Evolutionary conservation across 2,888 invertebrate species (phyloP), one percentile per base, ranked within the genome.

Genomic region (Oscheius sp.): DNA sequence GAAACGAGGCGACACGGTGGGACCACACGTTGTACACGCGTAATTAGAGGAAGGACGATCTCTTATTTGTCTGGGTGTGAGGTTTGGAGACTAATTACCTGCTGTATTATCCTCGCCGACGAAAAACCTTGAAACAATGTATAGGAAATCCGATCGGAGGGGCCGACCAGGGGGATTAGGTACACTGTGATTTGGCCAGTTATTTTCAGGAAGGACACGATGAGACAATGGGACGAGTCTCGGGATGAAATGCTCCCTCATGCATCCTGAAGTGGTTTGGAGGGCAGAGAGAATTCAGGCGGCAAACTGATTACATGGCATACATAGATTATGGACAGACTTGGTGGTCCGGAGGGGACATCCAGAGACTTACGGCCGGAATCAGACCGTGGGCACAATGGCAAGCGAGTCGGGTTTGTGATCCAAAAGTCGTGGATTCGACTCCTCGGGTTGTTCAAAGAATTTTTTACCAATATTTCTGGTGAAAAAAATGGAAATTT

Each of bases 61-160:
- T 35, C 9, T 3, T 35, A 6, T 35, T 3, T 35, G 35, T 53
- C n/a, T 53, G 53, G 25, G 25, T 21, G 53, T 53, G 53, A 53
- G 53, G 53, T 21, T 53, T 12, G 13, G 53, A 25, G 53, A 25
- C 53, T 53, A 35, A 35, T 35, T 35, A 35, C 35, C 35, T 9
- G 35, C 35, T 35, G 35, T 43, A 66, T 66, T 66, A 66, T 52
- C 27, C 18, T 41, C 43, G 58, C 21, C 35, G 12, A 7, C 43
- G 61, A 29, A 66, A 35, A 52, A 27, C 66, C 29, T 52, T 27
- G 29, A 66, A 52, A 66, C 49, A 66, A 66, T 52, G 52, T 29
- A 49, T 3, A 46, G 66, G 66, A 66, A 66, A 66, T 66, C 66
- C 52, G 66, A 66, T n/a, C 52, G 27, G 29, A 27, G 12, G 16